Percentiles rank a stretch among this genome's conserved stretches.
phyloP scores from a whole-genome alignment of 2,797 vertebrate genomes.

The Acanthis flammea region DNA sequence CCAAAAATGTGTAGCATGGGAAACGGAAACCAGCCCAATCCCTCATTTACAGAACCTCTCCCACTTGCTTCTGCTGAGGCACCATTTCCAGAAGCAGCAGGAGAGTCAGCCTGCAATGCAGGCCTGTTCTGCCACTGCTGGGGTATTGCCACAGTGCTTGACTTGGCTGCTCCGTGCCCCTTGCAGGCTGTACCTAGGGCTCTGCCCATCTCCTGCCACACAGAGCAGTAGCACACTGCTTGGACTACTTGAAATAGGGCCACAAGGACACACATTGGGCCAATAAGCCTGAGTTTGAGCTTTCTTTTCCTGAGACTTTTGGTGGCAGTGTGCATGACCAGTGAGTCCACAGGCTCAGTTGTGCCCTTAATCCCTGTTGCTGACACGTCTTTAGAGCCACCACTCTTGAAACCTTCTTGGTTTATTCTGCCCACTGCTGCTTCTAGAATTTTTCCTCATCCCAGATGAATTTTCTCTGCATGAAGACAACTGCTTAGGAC shows the following conservation, averaged over 20 bases:
- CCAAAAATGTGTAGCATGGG: background rate
- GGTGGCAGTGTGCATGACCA: background rate
- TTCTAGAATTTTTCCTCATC: slow-evolving; percentile 7
- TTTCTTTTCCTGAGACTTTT: background rate
- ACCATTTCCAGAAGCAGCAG: background rate
- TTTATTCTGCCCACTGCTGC: background rate
- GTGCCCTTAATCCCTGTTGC: background rate
- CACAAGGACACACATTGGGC: background rate
- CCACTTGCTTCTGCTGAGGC: background rate
- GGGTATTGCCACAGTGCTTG: background rate
- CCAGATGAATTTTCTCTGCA: background rate
- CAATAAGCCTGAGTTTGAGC: background rate
- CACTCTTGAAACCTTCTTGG: background rate
- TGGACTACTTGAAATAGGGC: background rate
- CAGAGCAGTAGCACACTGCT: background rate
- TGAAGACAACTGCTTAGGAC: background rate
- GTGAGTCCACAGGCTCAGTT: background rate
- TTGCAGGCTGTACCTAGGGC: background rate
- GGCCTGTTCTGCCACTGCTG: background rate
- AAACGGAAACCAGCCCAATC: background rate
- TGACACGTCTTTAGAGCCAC: background rate
- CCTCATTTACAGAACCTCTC: background rate
- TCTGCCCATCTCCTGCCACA: background rate
- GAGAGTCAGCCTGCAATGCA: background rate
- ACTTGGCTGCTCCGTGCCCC: background rate